A percentile compares a stretch with the other conserved stretches of the same genome.
phyloP scores from a whole-genome alignment of 1,140 invertebrate species.

The Euura saliciscinereae region DNA sequence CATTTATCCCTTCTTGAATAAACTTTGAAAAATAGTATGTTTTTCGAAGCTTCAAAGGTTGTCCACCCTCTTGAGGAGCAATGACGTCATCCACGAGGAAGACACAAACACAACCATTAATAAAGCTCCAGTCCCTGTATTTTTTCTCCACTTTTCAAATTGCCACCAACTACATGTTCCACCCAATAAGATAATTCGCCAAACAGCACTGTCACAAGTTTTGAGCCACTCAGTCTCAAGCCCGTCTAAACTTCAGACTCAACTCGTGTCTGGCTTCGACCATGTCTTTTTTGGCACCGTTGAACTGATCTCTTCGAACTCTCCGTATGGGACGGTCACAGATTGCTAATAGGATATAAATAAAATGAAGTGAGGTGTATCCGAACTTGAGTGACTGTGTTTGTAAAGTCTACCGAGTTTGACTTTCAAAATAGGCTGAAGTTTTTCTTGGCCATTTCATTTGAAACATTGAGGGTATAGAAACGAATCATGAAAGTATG shows the following conservation, averaged over 20 bases:
- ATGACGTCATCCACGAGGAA: too few relatives aligned
- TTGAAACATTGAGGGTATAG: too few relatives aligned
- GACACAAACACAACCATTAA: too few relatives aligned
- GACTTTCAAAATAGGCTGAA: background rate
- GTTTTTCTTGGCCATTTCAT: background rate
- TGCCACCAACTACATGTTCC: too few relatives aligned
- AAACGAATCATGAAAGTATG: background rate
- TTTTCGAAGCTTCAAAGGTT: background rate
- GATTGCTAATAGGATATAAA: background rate
- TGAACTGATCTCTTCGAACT: background rate
- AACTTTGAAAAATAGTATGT: background rate
- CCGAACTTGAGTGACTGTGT: background rate
- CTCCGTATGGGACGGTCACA: background rate
- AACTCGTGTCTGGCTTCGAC: background rate
- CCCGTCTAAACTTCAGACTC: background rate
- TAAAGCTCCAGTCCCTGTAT: too few relatives aligned
- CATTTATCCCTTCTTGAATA: background rate
- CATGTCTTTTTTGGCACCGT: background rate
- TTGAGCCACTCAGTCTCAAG: background rate
- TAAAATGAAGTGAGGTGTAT: background rate
- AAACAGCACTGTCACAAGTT: background rate
- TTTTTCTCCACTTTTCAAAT: too few relatives aligned
- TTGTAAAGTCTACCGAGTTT: background rate
- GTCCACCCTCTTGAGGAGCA: background rate
- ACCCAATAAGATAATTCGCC: background rate